phyloP scores from a whole-genome alignment of 2,113 vertebrate genomes.

The Eulacestoma nigropectus region DNA sequence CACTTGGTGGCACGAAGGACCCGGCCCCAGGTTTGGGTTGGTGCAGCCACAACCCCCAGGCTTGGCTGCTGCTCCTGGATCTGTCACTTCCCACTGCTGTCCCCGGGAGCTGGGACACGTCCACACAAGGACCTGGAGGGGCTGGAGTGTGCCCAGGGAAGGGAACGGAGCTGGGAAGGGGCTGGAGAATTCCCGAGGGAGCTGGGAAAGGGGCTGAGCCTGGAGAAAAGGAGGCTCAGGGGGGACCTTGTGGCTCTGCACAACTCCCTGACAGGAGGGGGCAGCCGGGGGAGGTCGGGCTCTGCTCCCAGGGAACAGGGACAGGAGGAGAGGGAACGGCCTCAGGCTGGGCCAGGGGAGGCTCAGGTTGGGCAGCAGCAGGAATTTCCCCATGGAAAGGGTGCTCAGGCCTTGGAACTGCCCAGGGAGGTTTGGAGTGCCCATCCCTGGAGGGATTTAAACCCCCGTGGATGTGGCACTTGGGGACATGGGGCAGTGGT shows the following conservation, averaged over 20 bases:
- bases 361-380: not conserved
- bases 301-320: too few species aligned
- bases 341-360: not conserved
- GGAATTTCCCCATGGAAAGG: not conserved
- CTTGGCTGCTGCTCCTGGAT: not conserved
- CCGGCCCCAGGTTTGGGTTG: too few species aligned
- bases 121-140: not conserved
- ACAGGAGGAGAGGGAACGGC: too few species aligned
- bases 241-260: not conserved
- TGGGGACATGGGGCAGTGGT: not conserved
- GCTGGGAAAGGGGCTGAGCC: not conserved
- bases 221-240: not conserved
- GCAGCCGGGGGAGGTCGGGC: too few species aligned
- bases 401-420: not conserved
- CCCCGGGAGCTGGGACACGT: not conserved
- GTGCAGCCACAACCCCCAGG: too few species aligned
- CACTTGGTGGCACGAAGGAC: not conserved
- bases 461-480: not conserved
- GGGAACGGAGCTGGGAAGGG: not conserved
- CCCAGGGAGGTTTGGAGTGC: not conserved
- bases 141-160: not conserved
- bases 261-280: not conserved
- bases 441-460: not conserved
- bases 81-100: not conserved
- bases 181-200: not conserved